A percentile compares a stretch with the other conserved stretches of the same genome.
Evolutionary conservation across 2,113 vertebrate genomes (phyloP).

Genomic region (Epinephelus moara): DNA sequence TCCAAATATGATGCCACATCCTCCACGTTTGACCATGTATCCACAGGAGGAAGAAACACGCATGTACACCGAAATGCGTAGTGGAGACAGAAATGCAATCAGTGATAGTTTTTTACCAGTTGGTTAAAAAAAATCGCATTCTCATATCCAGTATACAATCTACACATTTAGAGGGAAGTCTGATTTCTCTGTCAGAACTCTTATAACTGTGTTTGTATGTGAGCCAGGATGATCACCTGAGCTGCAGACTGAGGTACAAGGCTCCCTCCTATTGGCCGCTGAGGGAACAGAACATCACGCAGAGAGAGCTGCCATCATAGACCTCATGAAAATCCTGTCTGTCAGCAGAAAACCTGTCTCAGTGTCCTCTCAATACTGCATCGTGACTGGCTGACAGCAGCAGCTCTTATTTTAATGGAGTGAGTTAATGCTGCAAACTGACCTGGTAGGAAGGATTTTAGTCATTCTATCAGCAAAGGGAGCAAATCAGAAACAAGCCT

Average conservation of each 20-base stretch:
- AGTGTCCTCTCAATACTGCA: neutral
- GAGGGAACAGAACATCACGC: conserved; percentile 45
- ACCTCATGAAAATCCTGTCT: neutral
- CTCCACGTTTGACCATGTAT: neutral
- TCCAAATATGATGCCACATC: neutral
- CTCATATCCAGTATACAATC: neutral
- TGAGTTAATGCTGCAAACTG: neutral
- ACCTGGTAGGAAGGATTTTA: neutral
- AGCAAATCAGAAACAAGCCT: neutral
- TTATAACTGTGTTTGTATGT: neutral
- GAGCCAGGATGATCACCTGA: conserved; percentile 43
- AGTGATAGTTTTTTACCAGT: neutral
- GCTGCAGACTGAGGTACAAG: conserved; percentile 49
- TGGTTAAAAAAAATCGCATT: no score
- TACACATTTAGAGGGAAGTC: neutral
- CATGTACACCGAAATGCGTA: neutral
- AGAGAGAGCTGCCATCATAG: neutral
- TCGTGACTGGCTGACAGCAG: neutral
- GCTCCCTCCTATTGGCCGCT: conserved; percentile 64
- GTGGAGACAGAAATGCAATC: neutral
- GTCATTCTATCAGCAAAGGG: neutral
- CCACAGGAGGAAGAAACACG: neutral
- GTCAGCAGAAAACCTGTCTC: neutral
- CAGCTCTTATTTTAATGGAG: neutral
- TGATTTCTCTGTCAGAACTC: neutral